These are phyloP conservation scores for Leiothrix lutea DNA, from an alignment of 2,113 vertebrate species.

Conservation along the genomic window DNA sequence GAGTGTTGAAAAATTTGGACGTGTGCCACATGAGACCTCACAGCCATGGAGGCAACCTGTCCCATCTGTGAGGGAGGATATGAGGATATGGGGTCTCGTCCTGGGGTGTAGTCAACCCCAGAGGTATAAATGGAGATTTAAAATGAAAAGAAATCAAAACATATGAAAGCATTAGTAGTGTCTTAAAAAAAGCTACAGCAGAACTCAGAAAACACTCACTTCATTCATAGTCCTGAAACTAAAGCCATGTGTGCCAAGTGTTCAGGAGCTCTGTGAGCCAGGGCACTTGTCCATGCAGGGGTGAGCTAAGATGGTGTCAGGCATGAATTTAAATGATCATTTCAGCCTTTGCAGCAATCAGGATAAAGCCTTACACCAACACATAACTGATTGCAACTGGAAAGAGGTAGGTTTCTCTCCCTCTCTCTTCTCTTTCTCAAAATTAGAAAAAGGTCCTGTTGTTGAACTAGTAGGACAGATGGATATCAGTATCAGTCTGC, in stretches of 20 bases:
- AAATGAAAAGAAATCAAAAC: neutral
- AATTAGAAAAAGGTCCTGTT: neutral
- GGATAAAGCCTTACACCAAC: neutral
- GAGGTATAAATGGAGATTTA: neutral
- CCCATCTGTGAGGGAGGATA: neutral
- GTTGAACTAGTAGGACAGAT: neutral
- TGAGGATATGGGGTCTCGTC: too few relatives aligned
- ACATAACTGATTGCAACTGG: neutral
- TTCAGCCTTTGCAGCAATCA: neutral
- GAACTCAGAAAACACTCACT: neutral
- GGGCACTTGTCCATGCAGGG: neutral
- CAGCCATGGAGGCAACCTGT: neutral
- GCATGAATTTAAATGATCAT: neutral
- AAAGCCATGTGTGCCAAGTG: neutral
- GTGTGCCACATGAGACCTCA: accelerated
- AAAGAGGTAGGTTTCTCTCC: neutral
- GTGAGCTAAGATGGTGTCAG: neutral
- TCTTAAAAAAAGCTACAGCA: neutral
- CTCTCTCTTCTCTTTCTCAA: neutral
- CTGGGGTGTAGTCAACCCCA: neutral
- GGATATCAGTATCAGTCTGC: too few relatives aligned
- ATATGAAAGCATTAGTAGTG: neutral
- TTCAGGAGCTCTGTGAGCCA: neutral
- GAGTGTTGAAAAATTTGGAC: neutral
- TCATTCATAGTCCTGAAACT: neutral